These are phyloP conservation scores for Gortyna flavago DNA, from an alignment of 2,888 invertebrate species.

Conservation along the genomic window DNA sequence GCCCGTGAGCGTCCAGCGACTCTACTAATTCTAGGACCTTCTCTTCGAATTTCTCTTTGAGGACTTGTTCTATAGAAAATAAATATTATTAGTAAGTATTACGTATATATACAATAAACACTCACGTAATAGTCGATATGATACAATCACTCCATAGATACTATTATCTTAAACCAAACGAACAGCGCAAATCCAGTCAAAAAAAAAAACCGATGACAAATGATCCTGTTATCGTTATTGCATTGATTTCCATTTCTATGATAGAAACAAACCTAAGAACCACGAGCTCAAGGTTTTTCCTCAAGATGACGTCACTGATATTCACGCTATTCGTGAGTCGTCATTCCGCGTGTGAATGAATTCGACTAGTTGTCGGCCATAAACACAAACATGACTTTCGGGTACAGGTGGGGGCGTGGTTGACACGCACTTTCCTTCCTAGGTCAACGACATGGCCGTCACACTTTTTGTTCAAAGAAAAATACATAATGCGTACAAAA, in stretches of 20 bases:
- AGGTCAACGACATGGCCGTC: constrained; percentile 36
- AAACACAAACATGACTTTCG: no score
- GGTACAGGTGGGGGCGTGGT: no score
- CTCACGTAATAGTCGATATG: not conserved
- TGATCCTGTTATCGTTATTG: not conserved
- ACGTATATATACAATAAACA: not conserved
- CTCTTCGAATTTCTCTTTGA: constrained; percentile 94
- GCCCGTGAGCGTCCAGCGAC: constrained; percentile 95
- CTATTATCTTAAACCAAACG: not conserved
- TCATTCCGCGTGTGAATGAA: no score
- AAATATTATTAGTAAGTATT: not conserved
- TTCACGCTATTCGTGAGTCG: not conserved
- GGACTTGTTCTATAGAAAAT: constrained; percentile 85
- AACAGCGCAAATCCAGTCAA: not conserved
- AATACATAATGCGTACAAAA: not conserved
- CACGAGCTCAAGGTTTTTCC: no score
- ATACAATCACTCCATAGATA: not conserved
- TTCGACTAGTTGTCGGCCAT: no score
- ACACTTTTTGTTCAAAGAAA: constrained; percentile 12
- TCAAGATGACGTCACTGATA: not conserved
- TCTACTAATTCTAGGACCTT: constrained; percentile 96
- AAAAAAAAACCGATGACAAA: no score
- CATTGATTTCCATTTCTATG: no score
- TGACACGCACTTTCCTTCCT: constrained; percentile 18
- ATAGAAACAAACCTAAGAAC: not conserved